Evolutionary conservation across 2,797 vertebrate species (phyloP), one percentile per base, ranked within the genome.

Genomic region (Ctenochaetus hawaiiensis): DNA sequence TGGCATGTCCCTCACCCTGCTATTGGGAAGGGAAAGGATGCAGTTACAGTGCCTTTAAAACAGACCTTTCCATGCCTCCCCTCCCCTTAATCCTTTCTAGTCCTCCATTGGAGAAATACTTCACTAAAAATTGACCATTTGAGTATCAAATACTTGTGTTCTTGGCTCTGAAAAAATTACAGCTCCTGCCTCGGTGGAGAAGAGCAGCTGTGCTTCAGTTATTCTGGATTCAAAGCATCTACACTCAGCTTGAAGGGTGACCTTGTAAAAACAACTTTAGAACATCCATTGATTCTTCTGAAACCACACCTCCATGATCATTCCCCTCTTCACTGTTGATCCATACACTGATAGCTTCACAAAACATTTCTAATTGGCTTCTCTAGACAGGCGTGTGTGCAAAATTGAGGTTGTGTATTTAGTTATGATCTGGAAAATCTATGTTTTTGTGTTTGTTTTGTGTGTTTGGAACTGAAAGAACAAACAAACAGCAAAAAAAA

Each of bases 41-140:
- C 49, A 82, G 81, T 68, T 61, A 58, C 62, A 84, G 89, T 92
- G 93, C 93, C 93, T 94, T 93, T 88, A 83, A 79, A 81, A 34
- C 34, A 53, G 59, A 64, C 54, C 69, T 71, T 63, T 59, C 41
- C 52, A 51, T 53, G 10, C 64, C 67, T 72, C 53, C 47, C 69
- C 52, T 49, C 49, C 49, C 59, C 54, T 62, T 48, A 67, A 61
- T 49, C 39, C 30, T 56, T 45, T 52, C 16, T 39, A 43, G 62
- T 66, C 61, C 41, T 58, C 26, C 4, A 39, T 53, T 75, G 63
- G 81, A 72, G 45, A 47, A 72, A 56, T n/a, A 80, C 30, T 54
- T 48, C 43, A 39, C 58, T 63, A 10, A 56, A 80, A 72, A 53
- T 20, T 45, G 22, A 39, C 45, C 23, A 53, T 77, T 63, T 16